Conservation (phyloP, 2,888 invertebrate genomes). For the Lycia hirtaria region DNA sequence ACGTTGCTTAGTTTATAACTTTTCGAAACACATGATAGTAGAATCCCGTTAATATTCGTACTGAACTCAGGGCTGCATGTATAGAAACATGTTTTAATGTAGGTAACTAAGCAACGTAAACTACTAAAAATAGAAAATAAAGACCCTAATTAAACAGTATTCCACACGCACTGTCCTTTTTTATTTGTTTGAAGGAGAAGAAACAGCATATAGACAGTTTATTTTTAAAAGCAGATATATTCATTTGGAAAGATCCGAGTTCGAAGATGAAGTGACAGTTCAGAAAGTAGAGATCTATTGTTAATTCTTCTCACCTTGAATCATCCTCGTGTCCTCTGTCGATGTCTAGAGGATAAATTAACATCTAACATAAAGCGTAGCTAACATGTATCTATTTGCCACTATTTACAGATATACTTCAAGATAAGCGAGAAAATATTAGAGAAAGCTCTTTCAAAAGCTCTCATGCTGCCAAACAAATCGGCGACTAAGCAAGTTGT, state of each 20-base stretch:
- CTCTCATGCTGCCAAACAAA: constrained; percentile 43
- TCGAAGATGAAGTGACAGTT: constrained; percentile 39
- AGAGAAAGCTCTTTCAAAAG: constrained; percentile 40
- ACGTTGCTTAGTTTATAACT: constrained; percentile 22
- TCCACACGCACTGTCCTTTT: constrained; percentile 11
- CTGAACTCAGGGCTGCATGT: no score
- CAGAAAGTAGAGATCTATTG: constrained; percentile 42
- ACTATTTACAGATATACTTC: constrained; percentile 45
- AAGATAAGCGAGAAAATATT: constrained; percentile 44
- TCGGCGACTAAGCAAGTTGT: constrained; percentile 35
- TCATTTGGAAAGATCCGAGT: constrained; percentile 32
- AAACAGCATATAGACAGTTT: constrained; percentile 11
- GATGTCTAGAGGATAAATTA: constrained; percentile 64
- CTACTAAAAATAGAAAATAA: constrained; percentile 21
- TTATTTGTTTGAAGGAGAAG: constrained; percentile 16
- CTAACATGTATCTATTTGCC: constrained; percentile 49
- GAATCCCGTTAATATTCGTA: no score
- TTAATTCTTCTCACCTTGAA: constrained; percentile 63
- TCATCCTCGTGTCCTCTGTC: constrained; percentile 56
- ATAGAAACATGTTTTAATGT: no score
- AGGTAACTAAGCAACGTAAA: constrained; percentile 28
- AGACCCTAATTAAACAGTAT: constrained; percentile 20
- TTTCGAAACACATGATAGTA: no score
- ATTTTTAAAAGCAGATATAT: constrained; percentile 21
- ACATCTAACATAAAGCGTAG: constrained; percentile 61